Evolutionary conservation across 2,113 vertebrate genomes (phyloP), one percentile per base, ranked within the genome.

Genomic region (Mormyrus lacerda): DNA sequence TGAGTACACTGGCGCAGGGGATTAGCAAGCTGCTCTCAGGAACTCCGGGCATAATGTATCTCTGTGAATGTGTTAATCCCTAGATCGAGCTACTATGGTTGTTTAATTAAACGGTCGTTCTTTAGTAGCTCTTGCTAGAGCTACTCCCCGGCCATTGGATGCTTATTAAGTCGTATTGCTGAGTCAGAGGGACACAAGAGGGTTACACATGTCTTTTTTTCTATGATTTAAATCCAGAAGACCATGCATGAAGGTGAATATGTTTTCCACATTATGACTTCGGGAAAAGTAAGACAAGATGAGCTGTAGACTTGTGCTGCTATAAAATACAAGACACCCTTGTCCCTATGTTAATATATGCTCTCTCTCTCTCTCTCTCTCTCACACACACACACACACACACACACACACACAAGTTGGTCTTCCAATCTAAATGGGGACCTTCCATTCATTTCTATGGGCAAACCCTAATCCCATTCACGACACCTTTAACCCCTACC

Each of bases 201-300:
- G 45, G 48, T 11, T 50, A 13, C 11, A 50, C 10, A 13, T n/a
- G 69, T 31, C 1, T 4, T 87, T 61, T 61, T 61, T 1, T 27
- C 3, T 53, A 9, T 61, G 87, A 65, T 88, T 88, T 39, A 47
- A n/a, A 44, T 45, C 3, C 13, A 35, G n/a, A 10, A 76, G 47
- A 48, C 69, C 9, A 4, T 39, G 88, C 87, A 76, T 35, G 11
- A 73, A 7, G 24, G 47, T 35, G 48, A 27, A 35, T 35, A 27
- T 88, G 7, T 65, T 44, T 85, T 51, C 61, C 55, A 47, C 3
- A 31, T 31, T 73, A 65, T 88, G 79, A 85, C 84, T 51, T 58
- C 11, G 58, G 61, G 35, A 47, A 48, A 89, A 91, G 88, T 91
- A 85, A 86, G 90, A 27, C 88, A 91, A 27, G 88, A 55, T 27